Evolutionary conservation across 1,140 invertebrate genomes (phyloP), one percentile per base, ranked within the genome.

Genomic region (Philopotamus ludificatus): DNA sequence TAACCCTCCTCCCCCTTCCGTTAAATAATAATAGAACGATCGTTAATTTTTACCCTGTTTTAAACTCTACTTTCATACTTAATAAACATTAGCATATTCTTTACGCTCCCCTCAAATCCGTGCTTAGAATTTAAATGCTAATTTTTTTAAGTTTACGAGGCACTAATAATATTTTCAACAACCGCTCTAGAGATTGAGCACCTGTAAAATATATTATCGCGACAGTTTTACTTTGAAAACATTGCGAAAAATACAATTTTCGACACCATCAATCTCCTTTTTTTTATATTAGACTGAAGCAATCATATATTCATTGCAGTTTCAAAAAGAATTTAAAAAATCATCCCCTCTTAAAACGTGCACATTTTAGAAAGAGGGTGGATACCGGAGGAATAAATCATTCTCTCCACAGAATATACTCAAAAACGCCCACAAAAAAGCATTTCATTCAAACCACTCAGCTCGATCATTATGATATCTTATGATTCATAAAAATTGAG

Each of bases 11-110:
- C n/a, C n/a, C n/a, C n/a, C n/a, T n/a, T n/a, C n/a, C n/a, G 25
- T n/a, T n/a, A n/a, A n/a, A n/a, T n/a, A n/a, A n/a, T n/a, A n/a
- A n/a, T n/a, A n/a, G n/a, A n/a, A n/a, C n/a, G n/a, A n/a, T n/a
- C n/a, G n/a, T n/a, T n/a, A n/a, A n/a, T n/a, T n/a, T n/a, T n/a
- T n/a, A n/a, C n/a, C n/a, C n/a, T n/a, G n/a, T n/a, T 47, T 20
- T 20, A 47, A n/a, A 47, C 4, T 20, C 45, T 20, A 4, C 16
- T 3, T 15, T 15, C 45, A n/a, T 23, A 60, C 57, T 60, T 60
- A 60, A 60, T 60, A 60, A 57, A 60, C 57, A 60, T 60, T 60
- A 60, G 21, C 57, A 60, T 60, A 60, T 60, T 60, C 47, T 60
- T 60, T 60, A 16, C 21, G 42, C 47, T 47, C 41, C 57, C 57